A percentile compares a stretch with the other conserved stretches of the same genome.
Conservation (phyloP, 1,140 invertebrate species). For the Semibalanus balanoides region DNA sequence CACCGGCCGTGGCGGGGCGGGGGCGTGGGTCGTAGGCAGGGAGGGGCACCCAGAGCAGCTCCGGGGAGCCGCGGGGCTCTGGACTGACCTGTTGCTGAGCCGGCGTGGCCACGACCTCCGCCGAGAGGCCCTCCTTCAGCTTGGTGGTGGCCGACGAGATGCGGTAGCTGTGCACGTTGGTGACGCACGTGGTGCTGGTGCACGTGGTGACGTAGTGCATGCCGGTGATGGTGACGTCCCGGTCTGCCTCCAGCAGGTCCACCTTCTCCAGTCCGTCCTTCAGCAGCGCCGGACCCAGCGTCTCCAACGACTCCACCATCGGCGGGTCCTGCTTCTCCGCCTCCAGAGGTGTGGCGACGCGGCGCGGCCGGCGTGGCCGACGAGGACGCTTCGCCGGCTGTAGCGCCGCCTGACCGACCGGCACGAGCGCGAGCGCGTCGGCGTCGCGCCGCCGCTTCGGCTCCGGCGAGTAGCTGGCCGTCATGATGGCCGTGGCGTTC, state of each 20-base stretch:
- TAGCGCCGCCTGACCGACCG: not conserved
- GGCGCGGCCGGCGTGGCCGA: too few species aligned
- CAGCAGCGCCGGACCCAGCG: not conserved
- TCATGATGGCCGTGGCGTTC: constrained; percentile 80
- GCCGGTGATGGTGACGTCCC: not conserved
- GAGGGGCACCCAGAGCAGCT: too few species aligned
- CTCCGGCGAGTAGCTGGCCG: constrained; percentile 68
- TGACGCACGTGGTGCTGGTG: not conserved
- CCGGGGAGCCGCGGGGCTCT: not conserved
- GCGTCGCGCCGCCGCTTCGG: constrained; percentile 18
- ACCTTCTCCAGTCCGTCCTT: not conserved
- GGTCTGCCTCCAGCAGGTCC: not conserved
- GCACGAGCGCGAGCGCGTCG: not conserved
- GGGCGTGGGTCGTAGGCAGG: too few species aligned
- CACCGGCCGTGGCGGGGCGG: too few species aligned
- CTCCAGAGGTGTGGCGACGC: not conserved
- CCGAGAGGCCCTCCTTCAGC: not conserved
- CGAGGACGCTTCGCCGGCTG: not conserved
- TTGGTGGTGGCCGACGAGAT: not conserved
- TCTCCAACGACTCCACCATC: not conserved
- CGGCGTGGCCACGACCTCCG: not conserved
- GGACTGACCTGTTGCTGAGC: not conserved
- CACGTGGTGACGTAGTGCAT: constrained; percentile 3
- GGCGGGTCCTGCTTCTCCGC: not conserved
- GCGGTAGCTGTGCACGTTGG: constrained; percentile 4